These are phyloP conservation scores for Emydocephalus ijimae DNA, from an alignment of 2,113 vertebrate species.

Conservation along the genomic window DNA sequence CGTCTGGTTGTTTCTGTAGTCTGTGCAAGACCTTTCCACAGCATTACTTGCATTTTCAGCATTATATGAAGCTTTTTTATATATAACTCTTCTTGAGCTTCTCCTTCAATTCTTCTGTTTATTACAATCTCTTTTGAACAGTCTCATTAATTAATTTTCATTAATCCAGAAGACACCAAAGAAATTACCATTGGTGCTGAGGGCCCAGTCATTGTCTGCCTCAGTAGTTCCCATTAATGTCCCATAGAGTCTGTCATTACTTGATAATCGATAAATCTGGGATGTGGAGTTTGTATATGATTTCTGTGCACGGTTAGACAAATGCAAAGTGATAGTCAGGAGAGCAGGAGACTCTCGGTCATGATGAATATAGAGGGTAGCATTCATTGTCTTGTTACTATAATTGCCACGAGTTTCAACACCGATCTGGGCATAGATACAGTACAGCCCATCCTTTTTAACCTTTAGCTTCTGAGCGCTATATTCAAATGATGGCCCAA, in stretches of 20 bases:
- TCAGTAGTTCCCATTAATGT: neutral
- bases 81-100: neutral
- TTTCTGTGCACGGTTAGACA: accelerated
- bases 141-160: neutral
- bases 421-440: constrained; percentile 23
- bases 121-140: neutral
- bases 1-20: neutral
- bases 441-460: constrained; percentile 9
- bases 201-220: neutral
- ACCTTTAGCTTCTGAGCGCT: neutral
- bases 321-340: neutral
- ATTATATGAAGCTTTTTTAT: neutral
- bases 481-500: neutral
- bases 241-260: neutral
- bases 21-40: neutral
- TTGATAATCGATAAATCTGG: neutral
- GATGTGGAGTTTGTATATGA: neutral
- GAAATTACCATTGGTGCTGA: neutral
- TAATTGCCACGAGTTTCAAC: accelerated
- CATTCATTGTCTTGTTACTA: accelerated
- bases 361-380: neutral
- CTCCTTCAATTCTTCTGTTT: neutral
- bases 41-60: neutral
- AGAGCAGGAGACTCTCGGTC: too few relatives aligned
- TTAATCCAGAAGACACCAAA: neutral